Percentiles rank a stretch among this genome's conserved stretches.
Conservation (phyloP, 2,797 vertebrate species). For the Coendou prehensilis region DNA sequence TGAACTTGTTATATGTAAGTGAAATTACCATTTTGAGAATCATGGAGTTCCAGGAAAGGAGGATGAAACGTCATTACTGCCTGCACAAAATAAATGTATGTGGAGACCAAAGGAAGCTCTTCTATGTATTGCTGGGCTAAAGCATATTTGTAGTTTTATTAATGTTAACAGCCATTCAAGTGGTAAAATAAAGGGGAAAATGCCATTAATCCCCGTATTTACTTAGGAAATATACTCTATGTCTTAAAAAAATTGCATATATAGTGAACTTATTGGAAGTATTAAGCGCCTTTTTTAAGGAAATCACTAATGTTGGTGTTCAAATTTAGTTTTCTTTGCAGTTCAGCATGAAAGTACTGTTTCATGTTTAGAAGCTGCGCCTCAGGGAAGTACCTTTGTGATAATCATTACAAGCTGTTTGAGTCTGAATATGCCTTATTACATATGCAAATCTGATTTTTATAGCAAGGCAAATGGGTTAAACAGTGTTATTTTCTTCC, state of each 20-base stretch:
- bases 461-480: slow-evolving; percentile 3
- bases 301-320: slow-evolving; percentile 45
- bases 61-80: neutral
- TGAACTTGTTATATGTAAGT: slow-evolving; percentile 36
- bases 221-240: slow-evolving; percentile 38
- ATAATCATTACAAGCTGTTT: slow-evolving; percentile 47
- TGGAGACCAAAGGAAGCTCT: neutral
- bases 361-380: slow-evolving; percentile 36
- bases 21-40: slow-evolving; percentile 47
- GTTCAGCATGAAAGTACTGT: slow-evolving; percentile 10
- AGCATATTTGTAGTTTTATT: slow-evolving; percentile 7
- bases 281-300: neutral
- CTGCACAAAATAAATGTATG: slow-evolving; percentile 43
- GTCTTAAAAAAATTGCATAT: slow-evolving; percentile 43
- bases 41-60: slow-evolving; percentile 31
- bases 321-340: slow-evolving; percentile 51
- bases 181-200: slow-evolving; percentile 40
- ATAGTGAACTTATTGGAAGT: neutral
- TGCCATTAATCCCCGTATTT: neutral
- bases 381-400: slow-evolving; percentile 65
- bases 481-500: slow-evolving; percentile 45
- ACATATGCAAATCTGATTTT: slow-evolving; percentile 8
- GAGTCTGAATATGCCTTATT: neutral
- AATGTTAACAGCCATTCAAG: slow-evolving; percentile 35
- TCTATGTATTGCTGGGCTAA: neutral